These are phyloP conservation scores for Sanderia malayensis DNA, from an alignment of 30 jellyfish, hydroid and myxozoan species.

Conservation along the genomic window DNA sequence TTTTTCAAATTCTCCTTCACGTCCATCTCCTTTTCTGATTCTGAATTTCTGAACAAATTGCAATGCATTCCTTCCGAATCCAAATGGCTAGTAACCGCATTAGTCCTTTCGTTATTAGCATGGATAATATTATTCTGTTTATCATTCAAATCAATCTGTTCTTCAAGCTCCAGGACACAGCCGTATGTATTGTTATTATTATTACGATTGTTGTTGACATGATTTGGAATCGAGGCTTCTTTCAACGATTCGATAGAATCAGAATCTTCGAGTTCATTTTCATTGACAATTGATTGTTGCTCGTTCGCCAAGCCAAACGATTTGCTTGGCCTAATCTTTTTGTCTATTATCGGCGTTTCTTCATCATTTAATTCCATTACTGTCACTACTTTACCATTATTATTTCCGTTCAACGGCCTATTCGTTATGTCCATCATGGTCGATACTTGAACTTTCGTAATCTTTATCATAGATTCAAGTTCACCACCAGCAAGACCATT, in stretches of 20 bases:
- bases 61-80: slow-evolving; percentile 5
- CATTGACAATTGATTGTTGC: background rate
- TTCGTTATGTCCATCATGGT: background rate
- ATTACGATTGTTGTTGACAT: background rate
- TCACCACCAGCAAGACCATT: background rate
- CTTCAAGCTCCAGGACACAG: too few species aligned
- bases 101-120: background rate
- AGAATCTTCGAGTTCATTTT: background rate
- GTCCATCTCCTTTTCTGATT: slow-evolving; percentile 54
- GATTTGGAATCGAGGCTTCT: slow-evolving; percentile 15
- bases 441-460: slow-evolving; percentile 16
- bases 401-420: background rate
- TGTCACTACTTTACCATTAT: too few species aligned
- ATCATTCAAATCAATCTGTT: too few species aligned
- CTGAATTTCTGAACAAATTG: slow-evolving; percentile 30
- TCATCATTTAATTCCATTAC: too few species aligned
- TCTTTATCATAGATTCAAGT: background rate
- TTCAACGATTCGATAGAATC: slow-evolving; percentile 44
- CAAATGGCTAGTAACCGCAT: background rate
- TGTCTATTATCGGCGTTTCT: slow-evolving; percentile 18
- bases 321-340: background rate
- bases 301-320: background rate
- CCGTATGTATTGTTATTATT: background rate
- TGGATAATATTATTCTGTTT: background rate
- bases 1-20: slow-evolving; percentile 32